These are phyloP conservation scores for Erebia aethiops DNA, from an alignment of 2,888 invertebrate species.

Conservation along the genomic window DNA sequence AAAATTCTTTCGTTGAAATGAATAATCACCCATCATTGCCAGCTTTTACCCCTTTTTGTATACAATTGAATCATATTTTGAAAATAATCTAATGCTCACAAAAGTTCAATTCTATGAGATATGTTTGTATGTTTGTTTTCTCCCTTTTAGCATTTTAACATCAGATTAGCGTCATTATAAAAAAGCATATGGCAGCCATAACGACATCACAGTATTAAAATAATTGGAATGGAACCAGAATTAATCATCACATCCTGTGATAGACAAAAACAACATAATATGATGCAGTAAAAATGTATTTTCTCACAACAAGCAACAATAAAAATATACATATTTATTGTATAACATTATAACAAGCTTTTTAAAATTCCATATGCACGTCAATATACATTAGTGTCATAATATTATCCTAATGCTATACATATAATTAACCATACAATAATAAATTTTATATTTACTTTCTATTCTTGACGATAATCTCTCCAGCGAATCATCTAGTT, in stretches of 20 bases:
- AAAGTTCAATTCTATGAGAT: not conserved
- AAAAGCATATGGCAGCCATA: too few species aligned
- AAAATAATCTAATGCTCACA: not conserved
- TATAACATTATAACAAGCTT: slow-evolving; percentile 19
- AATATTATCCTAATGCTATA: not conserved
- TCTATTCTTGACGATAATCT: not conserved
- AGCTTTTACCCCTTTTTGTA: slow-evolving; percentile 49
- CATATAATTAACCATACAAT: not conserved
- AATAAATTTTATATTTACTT: slow-evolving; percentile 1
- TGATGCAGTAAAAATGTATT: slow-evolving; percentile 34
- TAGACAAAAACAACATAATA: slow-evolving; percentile 2
- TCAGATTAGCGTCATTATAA: not conserved
- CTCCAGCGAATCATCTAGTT: too few species aligned
- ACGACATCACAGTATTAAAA: too few species aligned
- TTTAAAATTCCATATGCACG: slow-evolving; percentile 2
- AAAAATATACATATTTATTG: slow-evolving; percentile 36
- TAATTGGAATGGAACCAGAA: not conserved
- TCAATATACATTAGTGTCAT: not conserved
- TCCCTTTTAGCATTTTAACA: not conserved
- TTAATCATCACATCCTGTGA: not conserved
- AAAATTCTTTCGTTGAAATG: slow-evolving; percentile 74
- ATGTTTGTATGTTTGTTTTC: not conserved
- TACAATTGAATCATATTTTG: not conserved
- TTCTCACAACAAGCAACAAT: slow-evolving; percentile 46
- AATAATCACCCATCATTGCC: slow-evolving; percentile 60